Evolutionary conservation across 2,888 invertebrate species (phyloP).

Genomic region (Eledone cirrhosa): DNA sequence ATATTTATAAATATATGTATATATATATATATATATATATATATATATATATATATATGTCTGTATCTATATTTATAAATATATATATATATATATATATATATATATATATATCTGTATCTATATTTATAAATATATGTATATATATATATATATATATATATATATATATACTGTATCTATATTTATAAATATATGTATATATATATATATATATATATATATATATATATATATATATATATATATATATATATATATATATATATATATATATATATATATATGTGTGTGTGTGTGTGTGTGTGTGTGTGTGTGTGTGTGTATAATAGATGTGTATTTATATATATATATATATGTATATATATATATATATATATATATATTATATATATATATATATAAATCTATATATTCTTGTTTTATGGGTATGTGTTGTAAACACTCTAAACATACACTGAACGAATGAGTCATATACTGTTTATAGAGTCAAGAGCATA

Average conservation of each 20-base stretch:
- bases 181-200: not conserved
- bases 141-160: too few species aligned
- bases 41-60: too few species aligned
- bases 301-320: not conserved
- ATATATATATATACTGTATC: too few species aligned
- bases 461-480: too few species aligned
- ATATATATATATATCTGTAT: too few species aligned
- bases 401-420: not conserved
- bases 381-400: not conserved
- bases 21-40: too few species aligned
- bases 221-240: not conserved
- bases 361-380: constrained; percentile 6
- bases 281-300: not conserved
- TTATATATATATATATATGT: not conserved
- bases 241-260: not conserved
- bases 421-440: not conserved
- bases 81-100: too few species aligned
- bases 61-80: too few species aligned
- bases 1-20: too few species aligned
- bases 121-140: too few species aligned
- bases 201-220: not conserved
- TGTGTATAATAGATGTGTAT: not conserved
- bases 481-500: too few species aligned
- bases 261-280: not conserved
- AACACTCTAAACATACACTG: not conserved